Evolutionary conservation across 2,888 invertebrate species (phyloP), one percentile per base, ranked within the genome.

Genomic region (Nowickia ferox): DNA sequence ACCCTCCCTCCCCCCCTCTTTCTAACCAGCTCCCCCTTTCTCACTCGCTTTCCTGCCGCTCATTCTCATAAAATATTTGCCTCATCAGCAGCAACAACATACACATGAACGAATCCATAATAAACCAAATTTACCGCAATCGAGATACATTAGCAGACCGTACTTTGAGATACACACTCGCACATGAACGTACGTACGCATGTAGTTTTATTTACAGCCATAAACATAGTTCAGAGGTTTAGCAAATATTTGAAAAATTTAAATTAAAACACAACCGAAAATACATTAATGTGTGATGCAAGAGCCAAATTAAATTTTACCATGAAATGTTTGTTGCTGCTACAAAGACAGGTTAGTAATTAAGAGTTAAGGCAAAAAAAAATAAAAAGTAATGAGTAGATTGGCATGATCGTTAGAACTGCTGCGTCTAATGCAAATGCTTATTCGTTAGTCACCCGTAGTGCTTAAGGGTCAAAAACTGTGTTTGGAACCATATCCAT

Each of bases 81-180:
- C 48, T 74, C 74, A 83, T 77, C 77, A 83, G 44, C 83, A 77
- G 38, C 44, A 66, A 55, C 69, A 63, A 51, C 46, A 53, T 46
- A n/a, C 55, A 76, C 82, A 55, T 71, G 65, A 75, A 75, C 53
- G 71, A 57, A 72, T 57, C 44, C 77, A 83, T 72, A 83, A 83
- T 83, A 77, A 83, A 83, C 83, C 77, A 83, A 77, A 72, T 77
- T 83, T 59, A 83, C 83, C 83, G 66, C 83, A 83, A 83, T 77
- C 51, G 42, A 77, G 65, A 77, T 83, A 66, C 83, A 83, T 83
- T 83, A 83, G 83, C 22, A 53, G 65, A 65, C 69, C 82, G 17
- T 63, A 40, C n/a, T 17, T 57, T 17, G 9, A 46, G 46, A 57
- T 19, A 51, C 55, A 48, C n/a, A 42, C 17, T n/a, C 15, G 22